phyloP scores from a whole-genome alignment of 1,140 invertebrate species.

The Carcinoscorpius rotundicauda region DNA sequence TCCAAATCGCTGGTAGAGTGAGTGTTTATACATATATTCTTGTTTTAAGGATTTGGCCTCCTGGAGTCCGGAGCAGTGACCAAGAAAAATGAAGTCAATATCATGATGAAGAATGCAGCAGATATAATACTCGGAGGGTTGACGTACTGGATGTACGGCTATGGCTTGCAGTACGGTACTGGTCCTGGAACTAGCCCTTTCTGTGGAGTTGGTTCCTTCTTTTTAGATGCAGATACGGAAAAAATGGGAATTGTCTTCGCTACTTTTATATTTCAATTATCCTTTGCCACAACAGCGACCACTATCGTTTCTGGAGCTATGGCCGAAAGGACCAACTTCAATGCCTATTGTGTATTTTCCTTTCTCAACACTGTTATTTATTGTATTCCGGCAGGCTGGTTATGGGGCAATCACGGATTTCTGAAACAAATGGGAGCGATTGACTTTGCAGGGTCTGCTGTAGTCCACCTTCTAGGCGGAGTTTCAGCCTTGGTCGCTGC shows the following conservation, averaged over 20 bases:
- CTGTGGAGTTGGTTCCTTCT: constrained; percentile 32
- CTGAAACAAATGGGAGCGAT: constrained; percentile 63
- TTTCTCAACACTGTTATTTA: constrained; percentile 80
- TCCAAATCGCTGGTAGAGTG: too few relatives aligned
- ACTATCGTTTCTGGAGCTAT: constrained; percentile 30
- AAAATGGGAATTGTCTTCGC: constrained; percentile 14
- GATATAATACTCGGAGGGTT: constrained; percentile 83
- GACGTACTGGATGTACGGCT: constrained; percentile 91
- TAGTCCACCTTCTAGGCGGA: constrained; percentile 77
- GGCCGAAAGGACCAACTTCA: constrained; percentile 60
- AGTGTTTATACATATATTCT: too few relatives aligned
- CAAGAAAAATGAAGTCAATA: constrained; percentile 87
- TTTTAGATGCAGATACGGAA: constrained; percentile 17
- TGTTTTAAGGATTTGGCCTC: constrained; percentile 61
- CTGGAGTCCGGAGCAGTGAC: constrained; percentile 84
- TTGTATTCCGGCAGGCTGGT: constrained; percentile 79
- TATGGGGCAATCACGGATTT: constrained; percentile 77
- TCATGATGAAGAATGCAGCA: constrained; percentile 91
- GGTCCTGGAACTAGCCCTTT: constrained; percentile 50
- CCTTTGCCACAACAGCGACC: constrained; percentile 21
- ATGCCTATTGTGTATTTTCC: constrained; percentile 79
- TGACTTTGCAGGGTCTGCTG: constrained; percentile 81
- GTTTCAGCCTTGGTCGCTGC: constrained; percentile 67
- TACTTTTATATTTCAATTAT: constrained; percentile 21
- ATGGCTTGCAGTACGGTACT: constrained; percentile 75